Conservation (phyloP, 1,140 invertebrate genomes). For the Hypothenemus hampei region DNA sequence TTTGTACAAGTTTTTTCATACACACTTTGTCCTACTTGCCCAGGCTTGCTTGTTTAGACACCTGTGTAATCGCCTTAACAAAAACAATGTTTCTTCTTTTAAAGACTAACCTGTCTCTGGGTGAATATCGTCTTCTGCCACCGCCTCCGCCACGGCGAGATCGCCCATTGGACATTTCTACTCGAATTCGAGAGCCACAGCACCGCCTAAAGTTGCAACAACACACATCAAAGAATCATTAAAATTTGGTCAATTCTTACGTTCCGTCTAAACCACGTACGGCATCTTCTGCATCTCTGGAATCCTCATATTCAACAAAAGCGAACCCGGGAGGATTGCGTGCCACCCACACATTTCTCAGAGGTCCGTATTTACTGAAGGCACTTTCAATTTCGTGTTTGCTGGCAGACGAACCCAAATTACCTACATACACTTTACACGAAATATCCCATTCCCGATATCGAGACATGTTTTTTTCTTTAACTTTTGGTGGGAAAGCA, state of each 20-base stretch:
- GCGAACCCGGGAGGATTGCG: constrained; percentile 92
- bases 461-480: constrained; percentile 54
- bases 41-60: too few species aligned
- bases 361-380: constrained; percentile 90
- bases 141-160: constrained; percentile 63
- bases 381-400: constrained; percentile 89
- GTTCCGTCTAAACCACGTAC: constrained; percentile 92
- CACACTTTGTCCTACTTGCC: too few species aligned
- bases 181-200: constrained; percentile 76
- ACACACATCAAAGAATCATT: not conserved
- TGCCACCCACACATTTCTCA: constrained; percentile 97
- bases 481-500: not conserved
- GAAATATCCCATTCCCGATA: constrained; percentile 89
- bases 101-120: constrained; percentile 47
- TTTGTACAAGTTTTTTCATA: too few species aligned
- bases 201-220: constrained; percentile 55
- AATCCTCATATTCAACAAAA: constrained; percentile 97
- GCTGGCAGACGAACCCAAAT: constrained; percentile 85
- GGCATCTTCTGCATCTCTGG: constrained; percentile 94
- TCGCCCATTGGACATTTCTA: constrained; percentile 83
- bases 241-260: constrained; percentile 54
- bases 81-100: too few species aligned
- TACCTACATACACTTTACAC: constrained; percentile 99
- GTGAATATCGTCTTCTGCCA: constrained; percentile 50
- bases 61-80: too few species aligned